A percentile compares a stretch with the other conserved stretches of the same genome.
Evolutionary conservation across 2,888 invertebrate species (phyloP).

Genomic region (Galeruca laticollis): DNA sequence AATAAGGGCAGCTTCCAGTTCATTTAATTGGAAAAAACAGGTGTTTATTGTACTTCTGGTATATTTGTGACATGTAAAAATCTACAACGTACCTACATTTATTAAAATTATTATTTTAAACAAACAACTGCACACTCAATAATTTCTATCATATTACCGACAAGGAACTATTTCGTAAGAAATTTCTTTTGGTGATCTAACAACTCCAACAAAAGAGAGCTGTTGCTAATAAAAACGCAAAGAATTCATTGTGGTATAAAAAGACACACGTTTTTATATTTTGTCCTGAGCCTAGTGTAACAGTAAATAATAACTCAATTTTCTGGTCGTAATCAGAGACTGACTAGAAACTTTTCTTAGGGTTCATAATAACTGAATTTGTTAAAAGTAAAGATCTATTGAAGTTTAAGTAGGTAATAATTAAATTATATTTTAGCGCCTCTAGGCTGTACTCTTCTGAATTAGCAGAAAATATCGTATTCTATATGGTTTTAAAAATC

Average conservation of each 20-base stretch:
- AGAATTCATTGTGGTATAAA: constrained; percentile 17
- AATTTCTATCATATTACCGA: background rate
- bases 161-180: background rate
- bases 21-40: no score
- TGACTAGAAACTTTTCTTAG: background rate
- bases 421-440: no score
- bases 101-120: constrained; percentile 4
- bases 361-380: background rate
- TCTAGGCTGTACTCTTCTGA: no score
- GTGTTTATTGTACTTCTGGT: no score
- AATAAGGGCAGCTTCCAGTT: no score
- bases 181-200: background rate
- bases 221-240: constrained; percentile 12
- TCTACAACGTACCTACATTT: no score
- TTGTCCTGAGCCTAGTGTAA: constrained; percentile 25
- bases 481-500: no score
- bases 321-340: constrained; percentile 18
- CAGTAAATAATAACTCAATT: constrained; percentile 43
- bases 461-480: no score
- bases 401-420: no score
- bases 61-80: no score
- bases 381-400: no score
- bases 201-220: constrained; percentile 6
- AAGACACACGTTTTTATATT: constrained; percentile 27
- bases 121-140: background rate